phyloP scores from a whole-genome alignment of 2,113 vertebrate species.

The Chaetorhynchus papuensis region DNA sequence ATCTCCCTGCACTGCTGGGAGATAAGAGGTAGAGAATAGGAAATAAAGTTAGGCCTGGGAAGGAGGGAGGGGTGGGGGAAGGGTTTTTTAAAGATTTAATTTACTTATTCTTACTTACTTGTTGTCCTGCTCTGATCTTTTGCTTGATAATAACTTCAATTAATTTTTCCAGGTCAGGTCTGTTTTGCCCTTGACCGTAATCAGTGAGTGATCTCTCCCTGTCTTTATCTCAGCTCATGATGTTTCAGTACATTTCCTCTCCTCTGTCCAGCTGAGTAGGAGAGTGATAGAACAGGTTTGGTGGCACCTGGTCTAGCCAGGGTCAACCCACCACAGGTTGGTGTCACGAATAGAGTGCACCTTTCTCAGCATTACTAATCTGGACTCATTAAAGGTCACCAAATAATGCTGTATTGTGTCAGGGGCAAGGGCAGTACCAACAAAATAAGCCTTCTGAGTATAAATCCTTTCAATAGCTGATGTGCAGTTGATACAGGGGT shows the following conservation, averaged over 20 bases:
- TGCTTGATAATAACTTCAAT: not conserved
- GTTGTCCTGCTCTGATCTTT: not conserved
- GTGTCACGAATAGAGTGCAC: not conserved
- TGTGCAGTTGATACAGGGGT: not conserved
- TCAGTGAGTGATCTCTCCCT: not conserved
- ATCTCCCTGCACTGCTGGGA: not conserved
- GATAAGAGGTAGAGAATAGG: accelerated
- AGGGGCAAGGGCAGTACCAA: not conserved
- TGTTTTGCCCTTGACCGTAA: not conserved
- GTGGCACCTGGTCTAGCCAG: not conserved
- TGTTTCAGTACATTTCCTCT: not conserved
- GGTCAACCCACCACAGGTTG: not conserved
- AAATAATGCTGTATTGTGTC: not conserved
- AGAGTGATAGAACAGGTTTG: not conserved
- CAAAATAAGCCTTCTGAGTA: not conserved
- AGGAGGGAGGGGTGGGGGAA: not conserved
- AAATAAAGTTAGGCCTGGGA: not conserved
- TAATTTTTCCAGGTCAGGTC: not conserved
- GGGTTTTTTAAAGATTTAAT: not conserved
- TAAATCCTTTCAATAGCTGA: not conserved
- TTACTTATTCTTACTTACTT: not conserved
- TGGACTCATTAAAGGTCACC: not conserved
- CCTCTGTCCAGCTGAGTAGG: not conserved
- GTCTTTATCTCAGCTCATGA: not conserved
- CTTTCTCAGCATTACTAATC: not conserved